Evolutionary conservation across 2,888 invertebrate genomes (phyloP), one percentile per base, ranked within the genome.

Genomic region (Sphaerophoria rueppellii): DNA sequence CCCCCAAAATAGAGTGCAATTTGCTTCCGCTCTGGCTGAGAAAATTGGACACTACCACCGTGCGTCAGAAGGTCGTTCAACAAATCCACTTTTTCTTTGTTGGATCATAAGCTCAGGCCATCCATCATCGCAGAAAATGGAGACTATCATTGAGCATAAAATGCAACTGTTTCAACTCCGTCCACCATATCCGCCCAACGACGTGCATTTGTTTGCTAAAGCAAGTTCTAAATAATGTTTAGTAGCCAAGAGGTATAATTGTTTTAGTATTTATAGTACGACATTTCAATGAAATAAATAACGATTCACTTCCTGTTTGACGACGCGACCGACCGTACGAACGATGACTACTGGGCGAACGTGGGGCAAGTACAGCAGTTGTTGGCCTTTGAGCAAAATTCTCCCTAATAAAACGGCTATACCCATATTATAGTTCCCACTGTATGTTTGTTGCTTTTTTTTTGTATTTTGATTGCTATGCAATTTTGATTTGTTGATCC

Each of bases 11-110:
- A 54, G 60, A 71, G 71, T 71, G 14, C 65, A 83, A 79, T 71
- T 60, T 60, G 71, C 75, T 71, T 75, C 71, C 73, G 48, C 46
- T 61, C 69, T 46, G 63, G 37, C 24, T 40, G 14, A 55, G 46
- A 79, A 75, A 83, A 82, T 82, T 83, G 79, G 70, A 54, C 71
- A 71, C 67, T 67, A 54, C 75, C 82, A 12, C 46, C 55, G 75
- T 79, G 48, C 65, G 63, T 57, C 43, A 50, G 43, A 6, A 52
- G 73, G 65, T 70, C 43, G 34, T 16, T 48, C 63, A 63, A 48
- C 40, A 37, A 35, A 40, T 40, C 24, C 16, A 52, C n/a, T 37
- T 40, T 4, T 9, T 4, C 9, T 4, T 34, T 55, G 55, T 11
- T 55, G 0, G 12, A 35, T 0, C 32, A 14, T 34, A 4, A 24